Base-by-base conservation (phyloP, 2,888 invertebrate genomes). In the Ceramica pisi region DNA sequence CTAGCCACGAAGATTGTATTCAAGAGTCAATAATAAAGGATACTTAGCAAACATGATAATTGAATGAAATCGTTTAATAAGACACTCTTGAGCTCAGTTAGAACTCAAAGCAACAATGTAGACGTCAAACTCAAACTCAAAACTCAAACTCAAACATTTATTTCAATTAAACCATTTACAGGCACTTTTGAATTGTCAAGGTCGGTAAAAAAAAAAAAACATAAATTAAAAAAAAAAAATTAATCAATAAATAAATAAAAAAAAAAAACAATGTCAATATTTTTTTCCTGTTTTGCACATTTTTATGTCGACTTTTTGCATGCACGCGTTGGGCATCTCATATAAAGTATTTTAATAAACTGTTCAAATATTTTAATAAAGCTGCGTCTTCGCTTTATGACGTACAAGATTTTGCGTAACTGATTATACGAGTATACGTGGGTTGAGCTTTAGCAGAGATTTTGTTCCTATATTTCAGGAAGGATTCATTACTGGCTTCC, bases 281-380 rank as follows among this genome's bases (percentile, higher is more conserved):
- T 60, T 51, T 44, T 41, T 31, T 10, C n/a, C 41, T 38, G 26
- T 68, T 73, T 76, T 73, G 59, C 71, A 55, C 48, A 61, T 48
- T 50, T 9, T 55, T 60, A 10, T 35, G 44, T 16, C n/a, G 19
- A 48, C 31, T 44, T 67, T 64, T 75, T 68, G 8, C 50, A 64
- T 63, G 19, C 57, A 35, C 48, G 44, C 31, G 57, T 41, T 35
- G 50, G 41, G 38, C 23, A 70, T 78, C 51, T 66, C 41, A 80
- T 55, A 67, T 63, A 50, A 70, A 76, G 56, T 68, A 80, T 81
- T 81, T 82, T 80, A 80, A 83, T 82, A 83, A 77, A 77, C 67
- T 71, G 81, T 63, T 73, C 35, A 74, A 71, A 83, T 71, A 77
- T 74, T 73, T 80, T 80, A 77, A 83, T 83, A 80, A 74, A 67